These are phyloP conservation scores for Andrena cerasifolii DNA, from an alignment of 1,140 invertebrate genomes.

Conservation along the genomic window DNA sequence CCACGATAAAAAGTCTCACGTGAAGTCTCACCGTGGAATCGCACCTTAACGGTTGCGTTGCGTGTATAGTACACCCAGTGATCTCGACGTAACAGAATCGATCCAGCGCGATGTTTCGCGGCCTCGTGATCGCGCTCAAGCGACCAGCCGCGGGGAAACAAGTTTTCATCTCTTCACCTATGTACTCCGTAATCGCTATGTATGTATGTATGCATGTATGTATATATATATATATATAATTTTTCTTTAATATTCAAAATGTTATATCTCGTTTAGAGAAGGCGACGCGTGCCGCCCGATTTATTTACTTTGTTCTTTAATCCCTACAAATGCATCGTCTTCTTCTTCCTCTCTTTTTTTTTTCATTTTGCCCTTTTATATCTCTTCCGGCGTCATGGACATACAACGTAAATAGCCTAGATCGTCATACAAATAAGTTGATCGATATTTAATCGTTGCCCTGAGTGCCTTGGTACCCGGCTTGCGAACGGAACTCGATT, in stretches of 20 bases:
- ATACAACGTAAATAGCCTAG: conserved; percentile 69
- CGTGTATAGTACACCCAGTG: too few species aligned
- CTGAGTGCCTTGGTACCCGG: conserved; percentile 74
- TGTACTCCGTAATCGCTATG: conserved; percentile 45
- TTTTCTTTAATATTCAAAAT: conserved; percentile 57
- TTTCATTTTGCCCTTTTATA: conserved; percentile 26
- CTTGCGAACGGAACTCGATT: conserved; percentile 64
- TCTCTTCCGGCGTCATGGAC: conserved; percentile 51
- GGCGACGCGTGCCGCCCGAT: conserved; percentile 25
- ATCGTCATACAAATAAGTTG: conserved; percentile 71
- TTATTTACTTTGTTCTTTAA: conserved; percentile 46
- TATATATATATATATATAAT: conserved; percentile 33
- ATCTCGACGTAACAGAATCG: too few species aligned
- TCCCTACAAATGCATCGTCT: conserved; percentile 52
- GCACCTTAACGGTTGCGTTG: too few species aligned
- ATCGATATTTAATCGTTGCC: conserved; percentile 72
- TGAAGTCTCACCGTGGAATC: too few species aligned
- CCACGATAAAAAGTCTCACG: too few species aligned
- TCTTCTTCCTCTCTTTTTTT: conserved; percentile 22
- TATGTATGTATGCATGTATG: conserved; percentile 13
- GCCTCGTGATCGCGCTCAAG: conserved; percentile 17
- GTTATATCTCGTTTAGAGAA: conserved; percentile 49
- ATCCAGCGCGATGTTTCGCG: background rate
- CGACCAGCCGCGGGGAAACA: conserved; percentile 3
- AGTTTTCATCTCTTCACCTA: conserved; percentile 26